These are phyloP conservation scores for Thecocarcelia acutangulata DNA, from an alignment of 2,888 invertebrate genomes.

Conservation along the genomic window DNA sequence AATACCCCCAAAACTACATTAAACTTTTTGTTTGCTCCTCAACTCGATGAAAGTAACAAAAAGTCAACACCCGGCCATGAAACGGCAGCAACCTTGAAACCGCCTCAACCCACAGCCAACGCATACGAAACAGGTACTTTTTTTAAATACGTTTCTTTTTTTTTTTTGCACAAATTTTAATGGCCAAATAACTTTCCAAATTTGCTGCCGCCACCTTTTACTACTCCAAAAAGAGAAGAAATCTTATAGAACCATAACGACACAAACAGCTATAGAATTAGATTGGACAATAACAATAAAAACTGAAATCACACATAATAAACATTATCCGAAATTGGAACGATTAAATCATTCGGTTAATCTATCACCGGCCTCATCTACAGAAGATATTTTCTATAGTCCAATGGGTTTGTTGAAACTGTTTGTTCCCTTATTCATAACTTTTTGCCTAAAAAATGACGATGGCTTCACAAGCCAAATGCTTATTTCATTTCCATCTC, in stretches of 20 bases:
- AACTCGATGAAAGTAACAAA: conserved; percentile 59
- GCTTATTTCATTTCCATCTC: too few species aligned
- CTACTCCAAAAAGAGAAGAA: conserved; percentile 70
- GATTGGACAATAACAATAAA: conserved; percentile 64
- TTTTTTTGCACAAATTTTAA: background rate
- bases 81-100: conserved; percentile 70
- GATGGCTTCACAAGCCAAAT: too few species aligned
- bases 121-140: conserved; percentile 74
- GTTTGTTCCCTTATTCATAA: background rate
- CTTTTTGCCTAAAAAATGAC: too few species aligned
- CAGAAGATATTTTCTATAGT: conserved; percentile 80
- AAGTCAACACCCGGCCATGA: conserved; percentile 72
- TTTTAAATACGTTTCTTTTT: background rate
- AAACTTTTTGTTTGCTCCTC: background rate
- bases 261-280: conserved; percentile 59
- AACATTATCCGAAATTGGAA: conserved; percentile 40
- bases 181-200: conserved; percentile 11
- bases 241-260: conserved; percentile 56
- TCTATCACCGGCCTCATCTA: conserved; percentile 73
- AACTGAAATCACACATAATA: conserved; percentile 60
- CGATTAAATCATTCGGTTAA: conserved; percentile 42
- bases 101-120: conserved; percentile 48
- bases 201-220: conserved; percentile 15
- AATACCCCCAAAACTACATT: conserved; percentile 6
- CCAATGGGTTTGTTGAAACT: conserved; percentile 78